phyloP scores from a whole-genome alignment of 2,113 vertebrate species.

The Pelecanoides urinatrix region DNA sequence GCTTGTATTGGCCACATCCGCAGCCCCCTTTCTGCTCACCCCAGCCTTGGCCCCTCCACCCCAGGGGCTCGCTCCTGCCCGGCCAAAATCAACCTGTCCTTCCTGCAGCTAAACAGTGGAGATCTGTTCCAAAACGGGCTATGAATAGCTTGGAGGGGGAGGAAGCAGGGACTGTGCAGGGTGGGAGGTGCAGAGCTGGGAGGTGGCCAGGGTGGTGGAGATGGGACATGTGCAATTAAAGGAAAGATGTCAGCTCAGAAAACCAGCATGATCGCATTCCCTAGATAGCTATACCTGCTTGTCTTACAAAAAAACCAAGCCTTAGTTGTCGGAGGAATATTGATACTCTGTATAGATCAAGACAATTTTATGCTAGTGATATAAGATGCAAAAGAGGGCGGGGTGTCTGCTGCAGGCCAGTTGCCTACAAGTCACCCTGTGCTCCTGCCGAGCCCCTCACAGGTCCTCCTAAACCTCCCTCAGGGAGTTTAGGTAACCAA shows the following conservation, averaged over 20 bases:
- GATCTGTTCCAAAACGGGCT: neutral
- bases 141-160: neutral
- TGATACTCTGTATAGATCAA: too few species aligned
- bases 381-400: neutral
- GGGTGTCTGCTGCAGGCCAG: neutral
- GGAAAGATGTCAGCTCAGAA: neutral
- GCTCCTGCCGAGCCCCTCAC: too few species aligned
- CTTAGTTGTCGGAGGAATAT: neutral
- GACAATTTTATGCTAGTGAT: neutral
- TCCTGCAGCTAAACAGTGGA: neutral
- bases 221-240: neutral
- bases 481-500: neutral
- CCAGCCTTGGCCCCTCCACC: neutral
- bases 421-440: neutral
- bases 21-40: neutral
- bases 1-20: accelerated
- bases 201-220: neutral
- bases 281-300: neutral
- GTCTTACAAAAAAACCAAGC: neutral
- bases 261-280: accelerated
- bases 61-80: neutral
- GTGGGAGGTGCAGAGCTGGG: neutral
- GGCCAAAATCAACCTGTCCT: neutral
- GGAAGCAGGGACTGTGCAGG: neutral
- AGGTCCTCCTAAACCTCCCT: neutral